Percentiles rank a stretch among this genome's conserved stretches.
phyloP scores from a whole-genome alignment of 2,888 invertebrate genomes.

The Julus scandinavius region DNA sequence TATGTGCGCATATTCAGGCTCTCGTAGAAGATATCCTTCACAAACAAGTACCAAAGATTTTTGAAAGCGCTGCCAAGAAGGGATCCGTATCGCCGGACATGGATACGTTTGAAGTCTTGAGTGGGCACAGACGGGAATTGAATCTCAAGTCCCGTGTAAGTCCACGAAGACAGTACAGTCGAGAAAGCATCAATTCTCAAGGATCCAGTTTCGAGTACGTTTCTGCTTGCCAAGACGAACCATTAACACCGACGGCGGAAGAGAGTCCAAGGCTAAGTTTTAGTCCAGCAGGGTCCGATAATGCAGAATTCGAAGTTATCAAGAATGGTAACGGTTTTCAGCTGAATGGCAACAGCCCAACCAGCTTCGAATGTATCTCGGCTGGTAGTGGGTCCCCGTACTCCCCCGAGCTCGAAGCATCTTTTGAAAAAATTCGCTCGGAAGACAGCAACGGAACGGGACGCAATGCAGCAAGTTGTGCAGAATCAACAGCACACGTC shows the following conservation, averaged over 20 bases:
- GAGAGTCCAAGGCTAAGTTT: conserved; percentile 17
- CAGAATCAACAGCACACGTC: not conserved
- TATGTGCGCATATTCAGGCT: conserved; percentile 32
- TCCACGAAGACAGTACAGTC: conserved; percentile 47
- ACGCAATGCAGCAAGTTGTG: not conserved
- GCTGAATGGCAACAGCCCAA: conserved; percentile 21
- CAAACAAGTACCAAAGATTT: conserved; percentile 52
- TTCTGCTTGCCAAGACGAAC: conserved; percentile 53
- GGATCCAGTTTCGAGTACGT: conserved; percentile 54
- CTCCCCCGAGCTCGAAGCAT: not conserved
- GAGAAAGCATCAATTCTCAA: conserved; percentile 52
- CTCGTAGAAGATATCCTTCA: conserved; percentile 54
- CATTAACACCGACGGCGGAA: not conserved
- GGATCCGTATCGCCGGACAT: not conserved
- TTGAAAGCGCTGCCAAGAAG: conserved; percentile 48
- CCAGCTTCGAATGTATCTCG: conserved; percentile 47
- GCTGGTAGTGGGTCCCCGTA: conserved; percentile 39
- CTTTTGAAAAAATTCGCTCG: conserved; percentile 24
- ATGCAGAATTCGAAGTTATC: conserved; percentile 8
- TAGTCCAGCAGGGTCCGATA: not conserved
- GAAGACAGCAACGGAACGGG: not conserved
- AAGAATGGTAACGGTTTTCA: conserved; percentile 28
- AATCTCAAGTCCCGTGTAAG: not conserved
- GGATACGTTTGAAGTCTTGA: not conserved
- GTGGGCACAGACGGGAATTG: not conserved